Conservation (phyloP, 1,140 invertebrate genomes). For the Samia ricini region DNA sequence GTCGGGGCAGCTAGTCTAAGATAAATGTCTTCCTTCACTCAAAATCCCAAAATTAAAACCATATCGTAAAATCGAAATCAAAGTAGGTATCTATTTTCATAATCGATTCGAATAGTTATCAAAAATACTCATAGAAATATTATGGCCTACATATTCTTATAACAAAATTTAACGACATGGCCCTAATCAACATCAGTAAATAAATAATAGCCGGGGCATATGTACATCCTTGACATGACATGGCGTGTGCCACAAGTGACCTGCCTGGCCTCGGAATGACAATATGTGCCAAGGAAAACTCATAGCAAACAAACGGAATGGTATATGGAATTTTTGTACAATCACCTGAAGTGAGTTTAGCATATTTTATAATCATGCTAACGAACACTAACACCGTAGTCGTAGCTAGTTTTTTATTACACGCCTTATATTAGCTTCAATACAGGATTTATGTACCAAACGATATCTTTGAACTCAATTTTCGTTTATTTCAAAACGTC, state of each 20-base stretch:
- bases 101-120: too few relatives aligned
- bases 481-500: too few relatives aligned
- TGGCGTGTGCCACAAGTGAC: not conserved
- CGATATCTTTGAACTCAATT: too few relatives aligned
- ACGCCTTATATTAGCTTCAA: too few relatives aligned
- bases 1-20: too few relatives aligned
- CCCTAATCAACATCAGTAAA: not conserved
- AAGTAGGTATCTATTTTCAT: too few relatives aligned
- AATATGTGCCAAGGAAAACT: slow-evolving; percentile 12
- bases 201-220: slow-evolving; percentile 8
- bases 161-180: not conserved
- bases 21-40: too few relatives aligned
- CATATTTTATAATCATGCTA: not conserved
- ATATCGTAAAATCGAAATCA: too few relatives aligned
- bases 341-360: not conserved
- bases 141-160: not conserved
- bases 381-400: not conserved
- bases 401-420: not conserved
- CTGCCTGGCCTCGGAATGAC: not conserved
- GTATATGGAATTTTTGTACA: not conserved
- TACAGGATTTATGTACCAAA: too few relatives aligned
- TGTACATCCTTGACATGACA: slow-evolving; percentile 10
- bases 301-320: slow-evolving; percentile 5
- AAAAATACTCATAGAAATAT: too few relatives aligned
- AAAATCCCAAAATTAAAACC: too few relatives aligned